A percentile compares a stretch with the other conserved stretches of the same genome.
phyloP scores from a whole-genome alignment of 2,113 vertebrate genomes.

The Oncorhynchus tshawytscha region DNA sequence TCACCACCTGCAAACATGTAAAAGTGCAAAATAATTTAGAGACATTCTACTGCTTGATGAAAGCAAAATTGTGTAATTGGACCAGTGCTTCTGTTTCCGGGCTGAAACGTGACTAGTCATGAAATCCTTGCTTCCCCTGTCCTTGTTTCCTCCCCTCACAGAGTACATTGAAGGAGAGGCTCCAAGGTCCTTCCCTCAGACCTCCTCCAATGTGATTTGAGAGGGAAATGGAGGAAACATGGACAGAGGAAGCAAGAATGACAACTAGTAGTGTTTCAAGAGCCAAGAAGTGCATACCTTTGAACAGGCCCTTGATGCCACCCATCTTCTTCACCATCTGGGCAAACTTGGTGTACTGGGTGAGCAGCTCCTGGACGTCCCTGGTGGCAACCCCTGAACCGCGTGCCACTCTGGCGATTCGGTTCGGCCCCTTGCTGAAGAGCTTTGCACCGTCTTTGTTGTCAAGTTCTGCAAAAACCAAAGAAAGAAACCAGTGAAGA shows the following conservation, averaged over 20 bases:
- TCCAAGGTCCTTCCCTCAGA: too few relatives aligned
- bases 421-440: slow-evolving; percentile 94
- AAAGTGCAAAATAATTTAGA: background rate
- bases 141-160: too few relatives aligned
- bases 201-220: too few relatives aligned
- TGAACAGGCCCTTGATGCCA: slow-evolving; percentile 97
- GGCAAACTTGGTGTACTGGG: slow-evolving; percentile 98
- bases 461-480: slow-evolving; percentile 83
- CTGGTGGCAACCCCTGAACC: slow-evolving; percentile 95
- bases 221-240: too few relatives aligned
- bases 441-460: slow-evolving; percentile 98
- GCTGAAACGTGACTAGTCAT: too few relatives aligned
- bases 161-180: too few relatives aligned
- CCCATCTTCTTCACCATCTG: slow-evolving; percentile 99
- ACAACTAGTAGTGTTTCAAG: too few relatives aligned
- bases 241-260: too few relatives aligned
- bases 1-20: slow-evolving; percentile 82
- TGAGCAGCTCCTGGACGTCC: slow-evolving; percentile 96
- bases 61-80: too few relatives aligned
- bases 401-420: slow-evolving; percentile 95
- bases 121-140: too few relatives aligned
- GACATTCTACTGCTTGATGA: too few relatives aligned
- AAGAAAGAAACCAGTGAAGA: background rate
- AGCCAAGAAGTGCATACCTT: slow-evolving; percentile 74
- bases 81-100: too few relatives aligned